phyloP scores from a whole-genome alignment of 1,140 invertebrate genomes.

The Drosophila sturtevanti region DNA sequence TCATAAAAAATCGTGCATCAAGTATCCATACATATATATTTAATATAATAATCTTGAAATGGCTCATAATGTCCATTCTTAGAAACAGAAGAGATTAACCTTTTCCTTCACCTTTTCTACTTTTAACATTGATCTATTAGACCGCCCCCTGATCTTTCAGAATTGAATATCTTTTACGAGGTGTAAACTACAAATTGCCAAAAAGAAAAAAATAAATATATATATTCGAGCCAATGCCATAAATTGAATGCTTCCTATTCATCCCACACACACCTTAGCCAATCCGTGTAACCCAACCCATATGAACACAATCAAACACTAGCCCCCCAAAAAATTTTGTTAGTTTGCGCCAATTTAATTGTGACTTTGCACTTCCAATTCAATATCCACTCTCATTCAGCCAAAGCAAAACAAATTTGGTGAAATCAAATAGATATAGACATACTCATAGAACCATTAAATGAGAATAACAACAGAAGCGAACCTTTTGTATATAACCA shows the following conservation, averaged over 20 bases:
- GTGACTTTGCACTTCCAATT: slow-evolving; percentile 71
- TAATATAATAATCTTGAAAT: too few relatives aligned
- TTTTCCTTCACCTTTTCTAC: too few relatives aligned
- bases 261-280: slow-evolving; percentile 25
- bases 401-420: slow-evolving; percentile 44
- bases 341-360: slow-evolving; percentile 80
- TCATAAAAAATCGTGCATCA: too few relatives aligned
- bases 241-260: slow-evolving; percentile 28
- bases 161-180: slow-evolving; percentile 46
- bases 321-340: slow-evolving; percentile 56
- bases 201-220: too few relatives aligned
- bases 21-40: too few relatives aligned
- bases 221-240: slow-evolving; percentile 25
- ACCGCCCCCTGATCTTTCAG: not conserved
- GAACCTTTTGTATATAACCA: slow-evolving; percentile 58
- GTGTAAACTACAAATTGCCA: slow-evolving; percentile 62
- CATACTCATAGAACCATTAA: slow-evolving; percentile 21
- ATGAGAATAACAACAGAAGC: slow-evolving; percentile 13
- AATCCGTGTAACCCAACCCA: slow-evolving; percentile 41
- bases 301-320: slow-evolving; percentile 29
- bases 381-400: slow-evolving; percentile 19
- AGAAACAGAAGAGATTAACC: too few relatives aligned
- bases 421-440: slow-evolving; percentile 63
- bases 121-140: not conserved
- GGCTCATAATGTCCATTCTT: too few relatives aligned